Percentiles rank a stretch among this genome's conserved stretches.
Conservation (phyloP, 2,113 vertebrate genomes). For the Bubo bubo region DNA sequence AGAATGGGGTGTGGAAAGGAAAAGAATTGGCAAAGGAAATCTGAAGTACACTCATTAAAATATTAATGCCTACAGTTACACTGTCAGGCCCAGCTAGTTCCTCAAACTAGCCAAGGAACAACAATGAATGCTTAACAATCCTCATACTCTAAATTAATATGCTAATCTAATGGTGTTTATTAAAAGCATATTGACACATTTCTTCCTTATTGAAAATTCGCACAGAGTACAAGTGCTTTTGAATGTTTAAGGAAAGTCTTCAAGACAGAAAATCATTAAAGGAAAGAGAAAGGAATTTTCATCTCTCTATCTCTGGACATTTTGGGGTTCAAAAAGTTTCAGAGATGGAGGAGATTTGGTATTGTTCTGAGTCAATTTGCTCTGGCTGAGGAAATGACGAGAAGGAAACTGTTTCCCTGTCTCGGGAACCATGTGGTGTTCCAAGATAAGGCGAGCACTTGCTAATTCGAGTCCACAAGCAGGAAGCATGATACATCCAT, state of each 20-base stretch:
- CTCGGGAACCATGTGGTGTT: conserved; percentile 89
- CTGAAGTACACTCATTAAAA: not conserved
- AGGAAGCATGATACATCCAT: conserved; percentile 93
- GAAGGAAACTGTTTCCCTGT: conserved; percentile 85
- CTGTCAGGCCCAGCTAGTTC: not conserved
- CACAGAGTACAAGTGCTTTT: not conserved
- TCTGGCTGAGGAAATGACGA: conserved; percentile 85
- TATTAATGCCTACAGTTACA: not conserved
- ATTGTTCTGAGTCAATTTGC: conserved; percentile 76
- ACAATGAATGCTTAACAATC: not conserved
- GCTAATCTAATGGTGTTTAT: not conserved
- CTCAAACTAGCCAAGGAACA: not conserved
- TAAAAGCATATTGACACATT: not conserved
- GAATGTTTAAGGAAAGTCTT: not conserved
- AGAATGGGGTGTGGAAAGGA: conserved; percentile 29
- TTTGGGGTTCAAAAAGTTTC: not conserved
- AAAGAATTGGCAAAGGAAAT: conserved; percentile 8
- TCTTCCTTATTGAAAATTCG: not conserved
- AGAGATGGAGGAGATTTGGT: conserved; percentile 42
- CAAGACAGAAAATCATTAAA: not conserved
- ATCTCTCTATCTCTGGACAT: not conserved
- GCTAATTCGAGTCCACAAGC: conserved; percentile 92
- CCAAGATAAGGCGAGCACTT: conserved; percentile 90
- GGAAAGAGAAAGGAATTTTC: not conserved
- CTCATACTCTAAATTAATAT: not conserved